Evolutionary conservation across 2,888 invertebrate species (phyloP), one percentile per base, ranked within the genome.

Genomic region (Lampropteryx suffumata): DNA sequence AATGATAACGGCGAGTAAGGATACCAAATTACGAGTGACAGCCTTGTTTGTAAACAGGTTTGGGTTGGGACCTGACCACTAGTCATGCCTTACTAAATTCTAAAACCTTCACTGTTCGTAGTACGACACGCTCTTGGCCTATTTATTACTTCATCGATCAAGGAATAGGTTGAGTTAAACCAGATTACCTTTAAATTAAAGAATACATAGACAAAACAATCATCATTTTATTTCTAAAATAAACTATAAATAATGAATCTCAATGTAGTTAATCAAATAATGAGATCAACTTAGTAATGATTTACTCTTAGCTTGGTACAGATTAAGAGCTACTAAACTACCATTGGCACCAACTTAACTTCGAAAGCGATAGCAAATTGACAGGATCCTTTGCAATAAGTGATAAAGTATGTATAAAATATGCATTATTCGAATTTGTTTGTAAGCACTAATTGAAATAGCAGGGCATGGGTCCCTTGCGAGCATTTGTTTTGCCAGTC

Each of bases 271-370:
- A 17, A 34, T 43, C 28, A 40, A 21, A 35, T 12, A 44, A 51
- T 56, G 59, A 56, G 56, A 56, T 59, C 53, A 45, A 48, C 33
- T 40, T 34, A 35, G 33, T 39, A 46, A 49, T 45, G 45, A 36
- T 39, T 47, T 42, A 34, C 5, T 6, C 6, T 5, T 24, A 1
- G 7, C 1, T 17, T 17, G 17, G n/a, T n/a, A n/a, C n/a, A n/a
- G n/a, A 17, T 17, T 17, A 3, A 4, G 4, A 12, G 37, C 21
- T 33, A 41, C 27, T 37, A 46, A 46, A 17, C 12, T 34, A 46
- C 14, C 13, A 47, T 40, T 40, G 34, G 47, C 47, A 34, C 33
- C 12, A 39, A 37, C 30, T 13, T 11, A 39, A 35, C 34, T 34
- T 33, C 34, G 34, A 28, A 28, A 45, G n/a, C 7, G 24, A 24